Conservation (phyloP, 2,113 vertebrate species). For the Turnix velox region DNA sequence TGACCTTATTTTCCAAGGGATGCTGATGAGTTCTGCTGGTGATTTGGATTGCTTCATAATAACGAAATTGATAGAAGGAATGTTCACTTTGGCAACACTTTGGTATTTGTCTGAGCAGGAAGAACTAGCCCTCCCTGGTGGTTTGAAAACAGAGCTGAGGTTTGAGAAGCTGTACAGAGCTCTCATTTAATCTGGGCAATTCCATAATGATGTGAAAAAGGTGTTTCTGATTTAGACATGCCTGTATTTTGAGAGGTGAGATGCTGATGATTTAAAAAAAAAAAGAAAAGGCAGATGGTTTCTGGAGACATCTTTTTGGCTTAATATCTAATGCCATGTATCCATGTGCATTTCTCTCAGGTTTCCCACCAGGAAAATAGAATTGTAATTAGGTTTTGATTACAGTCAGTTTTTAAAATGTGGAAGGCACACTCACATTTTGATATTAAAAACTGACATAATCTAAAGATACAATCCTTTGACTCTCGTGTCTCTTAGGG, state of each 20-base stretch:
- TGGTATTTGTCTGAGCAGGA: conserved; percentile 46
- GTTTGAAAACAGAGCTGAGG: conserved; percentile 59
- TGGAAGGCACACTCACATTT: background rate
- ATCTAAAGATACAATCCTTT: background rate
- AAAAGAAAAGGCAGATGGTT: background rate
- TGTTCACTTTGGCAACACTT: conserved; percentile 10
- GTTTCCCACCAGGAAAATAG: conserved; percentile 47
- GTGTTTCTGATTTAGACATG: conserved; percentile 50
- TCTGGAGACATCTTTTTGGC: conserved; percentile 58
- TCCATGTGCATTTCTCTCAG: background rate
- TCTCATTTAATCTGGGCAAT: conserved; percentile 46
- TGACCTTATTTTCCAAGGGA: background rate
- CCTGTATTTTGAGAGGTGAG: conserved; percentile 50
- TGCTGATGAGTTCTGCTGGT: conserved; percentile 23
- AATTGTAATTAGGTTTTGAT: conserved; percentile 50
- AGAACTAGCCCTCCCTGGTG: conserved; percentile 62
- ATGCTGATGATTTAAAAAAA: conserved; percentile 17
- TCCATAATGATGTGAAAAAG: conserved; percentile 44
- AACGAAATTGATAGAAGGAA: conserved; percentile 23
- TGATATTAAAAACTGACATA: background rate
- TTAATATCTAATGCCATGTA: conserved; percentile 15
- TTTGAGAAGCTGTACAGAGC: conserved; percentile 29
- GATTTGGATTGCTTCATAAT: conserved; percentile 27
- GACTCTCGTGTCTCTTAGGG: background rate
- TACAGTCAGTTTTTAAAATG: conserved; percentile 20